phyloP scores from a whole-genome alignment of 1,140 invertebrate genomes.

The Mycetomoellerius zeteki region DNA sequence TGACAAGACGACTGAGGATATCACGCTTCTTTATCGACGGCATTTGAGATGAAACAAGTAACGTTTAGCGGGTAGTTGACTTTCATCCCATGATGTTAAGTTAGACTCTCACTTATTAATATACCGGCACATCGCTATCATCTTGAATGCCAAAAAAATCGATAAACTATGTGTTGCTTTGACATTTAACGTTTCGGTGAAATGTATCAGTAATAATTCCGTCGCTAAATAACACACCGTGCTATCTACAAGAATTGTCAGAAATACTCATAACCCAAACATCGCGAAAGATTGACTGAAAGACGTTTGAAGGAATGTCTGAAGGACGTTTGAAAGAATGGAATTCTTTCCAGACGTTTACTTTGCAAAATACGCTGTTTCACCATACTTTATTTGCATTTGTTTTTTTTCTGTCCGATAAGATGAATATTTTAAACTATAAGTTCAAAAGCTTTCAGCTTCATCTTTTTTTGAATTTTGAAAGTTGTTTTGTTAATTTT shows the following conservation, averaged over 20 bases:
- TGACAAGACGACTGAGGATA: slow-evolving; percentile 20
- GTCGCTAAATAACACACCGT: neutral
- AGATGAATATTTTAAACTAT: neutral
- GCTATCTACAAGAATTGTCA: slow-evolving; percentile 2
- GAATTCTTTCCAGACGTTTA: slow-evolving; percentile 5
- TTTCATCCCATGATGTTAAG: neutral
- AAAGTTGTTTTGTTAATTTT: neutral
- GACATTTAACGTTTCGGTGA: slow-evolving; percentile 8
- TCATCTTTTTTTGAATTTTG: neutral
- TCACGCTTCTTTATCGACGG: slow-evolving; percentile 19
- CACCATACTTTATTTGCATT: neutral
- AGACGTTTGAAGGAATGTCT: neutral
- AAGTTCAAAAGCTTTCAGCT: neutral
- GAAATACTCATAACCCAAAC: neutral
- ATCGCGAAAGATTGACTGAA: neutral
- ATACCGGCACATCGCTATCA: neutral
- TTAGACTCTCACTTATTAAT: slow-evolving; percentile 43
- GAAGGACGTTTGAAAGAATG: neutral
- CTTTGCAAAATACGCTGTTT: neutral
- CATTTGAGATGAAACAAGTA: slow-evolving; percentile 18
- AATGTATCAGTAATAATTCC: slow-evolving; percentile 20
- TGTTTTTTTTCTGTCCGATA: slow-evolving; percentile 3
- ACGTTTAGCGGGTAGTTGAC: neutral
- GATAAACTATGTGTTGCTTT: neutral
- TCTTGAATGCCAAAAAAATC: slow-evolving; percentile 29